Evolutionary conservation across 2,888 invertebrate genomes (phyloP).

Genomic region (Thymelicus acteon): DNA sequence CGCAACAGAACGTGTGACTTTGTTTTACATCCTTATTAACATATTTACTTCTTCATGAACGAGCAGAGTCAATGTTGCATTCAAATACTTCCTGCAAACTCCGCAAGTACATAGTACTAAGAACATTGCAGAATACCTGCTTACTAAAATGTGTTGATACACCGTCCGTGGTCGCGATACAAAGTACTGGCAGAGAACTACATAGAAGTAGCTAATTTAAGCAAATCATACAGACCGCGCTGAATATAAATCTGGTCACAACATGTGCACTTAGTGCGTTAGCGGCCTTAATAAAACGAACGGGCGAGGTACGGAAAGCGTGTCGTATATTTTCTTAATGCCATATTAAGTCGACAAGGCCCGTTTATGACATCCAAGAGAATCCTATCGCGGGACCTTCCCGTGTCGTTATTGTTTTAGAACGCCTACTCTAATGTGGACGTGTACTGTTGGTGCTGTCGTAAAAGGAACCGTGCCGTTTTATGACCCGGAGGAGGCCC

Average conservation of each 20-base stretch:
- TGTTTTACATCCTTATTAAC: background rate
- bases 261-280: constrained; percentile 17
- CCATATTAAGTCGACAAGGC: constrained; percentile 50
- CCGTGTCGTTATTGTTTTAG: constrained; percentile 58
- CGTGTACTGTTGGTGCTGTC: constrained; percentile 64
- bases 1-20: background rate
- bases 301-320: constrained; percentile 18
- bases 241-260: constrained; percentile 24
- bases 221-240: constrained; percentile 15
- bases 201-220: constrained; percentile 8
- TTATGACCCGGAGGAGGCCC: constrained; percentile 55
- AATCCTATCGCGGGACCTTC: constrained; percentile 65
- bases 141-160: background rate
- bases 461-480: constrained; percentile 70
- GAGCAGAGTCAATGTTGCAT: constrained; percentile 11
- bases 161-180: background rate
- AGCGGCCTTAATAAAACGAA: constrained; percentile 32
- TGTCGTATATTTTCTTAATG: constrained; percentile 43
- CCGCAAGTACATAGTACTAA: background rate
- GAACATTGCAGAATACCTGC: constrained; percentile 8
- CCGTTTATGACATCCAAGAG: constrained; percentile 63
- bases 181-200: background rate
- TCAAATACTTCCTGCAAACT: background rate
- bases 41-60: constrained; percentile 4
- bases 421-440: constrained; percentile 50